phyloP scores from a whole-genome alignment of 2,113 vertebrate species.

The Gobiocypris rarus region DNA sequence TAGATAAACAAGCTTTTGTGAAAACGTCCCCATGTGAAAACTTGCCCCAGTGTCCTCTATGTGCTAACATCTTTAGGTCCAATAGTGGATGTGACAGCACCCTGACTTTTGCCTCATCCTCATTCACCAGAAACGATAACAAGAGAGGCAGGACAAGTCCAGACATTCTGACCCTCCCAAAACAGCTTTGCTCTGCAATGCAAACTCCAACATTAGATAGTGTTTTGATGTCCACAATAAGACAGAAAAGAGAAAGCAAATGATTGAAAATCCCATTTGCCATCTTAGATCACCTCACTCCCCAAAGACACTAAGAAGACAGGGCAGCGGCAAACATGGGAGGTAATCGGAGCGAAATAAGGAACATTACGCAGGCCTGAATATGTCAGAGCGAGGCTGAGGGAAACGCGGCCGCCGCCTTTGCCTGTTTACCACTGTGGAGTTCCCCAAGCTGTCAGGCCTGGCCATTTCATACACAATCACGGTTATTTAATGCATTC shows the following conservation, averaged over 20 bases:
- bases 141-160: neutral
- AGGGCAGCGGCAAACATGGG: slow-evolving; percentile 45
- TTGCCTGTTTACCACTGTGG: slow-evolving; percentile 51
- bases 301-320: slow-evolving; percentile 55
- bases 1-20: too few species aligned
- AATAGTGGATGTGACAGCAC: neutral
- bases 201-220: neutral
- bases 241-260: slow-evolving; percentile 8
- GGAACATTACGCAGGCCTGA: slow-evolving; percentile 63
- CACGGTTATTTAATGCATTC: slow-evolving; percentile 52
- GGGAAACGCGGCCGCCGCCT: slow-evolving; percentile 36
- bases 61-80: neutral
- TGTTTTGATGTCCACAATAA: slow-evolving; percentile 23
- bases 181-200: slow-evolving; percentile 9
- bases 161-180: slow-evolving; percentile 14
- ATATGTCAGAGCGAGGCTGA: slow-evolving; percentile 65
- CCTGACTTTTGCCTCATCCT: slow-evolving; percentile 21
- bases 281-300: slow-evolving; percentile 61
- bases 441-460: slow-evolving; percentile 60
- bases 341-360: slow-evolving; percentile 65
- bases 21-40: too few species aligned
- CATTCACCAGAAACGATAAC: slow-evolving; percentile 37
- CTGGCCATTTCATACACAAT: slow-evolving; percentile 41
- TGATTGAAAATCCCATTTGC: slow-evolving; percentile 61
- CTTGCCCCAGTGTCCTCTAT: too few species aligned